These are phyloP conservation scores for Litoditis marina DNA, from an alignment of 2,888 invertebrate species.

Conservation along the genomic window DNA sequence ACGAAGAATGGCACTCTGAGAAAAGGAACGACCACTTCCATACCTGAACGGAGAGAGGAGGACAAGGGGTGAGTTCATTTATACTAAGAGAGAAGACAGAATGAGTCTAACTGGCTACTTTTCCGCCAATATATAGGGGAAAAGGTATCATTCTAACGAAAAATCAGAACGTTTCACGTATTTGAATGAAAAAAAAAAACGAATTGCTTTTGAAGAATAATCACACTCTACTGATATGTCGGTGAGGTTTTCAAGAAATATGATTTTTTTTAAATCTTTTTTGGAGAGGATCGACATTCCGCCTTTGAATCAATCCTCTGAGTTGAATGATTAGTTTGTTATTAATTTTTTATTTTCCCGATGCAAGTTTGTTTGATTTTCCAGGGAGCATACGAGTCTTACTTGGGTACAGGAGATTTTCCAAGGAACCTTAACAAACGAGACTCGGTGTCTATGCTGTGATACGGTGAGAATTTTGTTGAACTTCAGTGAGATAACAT, in stretches of 20 bases:
- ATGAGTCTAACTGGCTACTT: no score
- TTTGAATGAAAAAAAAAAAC: no score
- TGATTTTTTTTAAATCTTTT: no score
- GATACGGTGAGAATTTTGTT: slow-evolving; percentile 76
- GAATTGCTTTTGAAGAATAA: no score
- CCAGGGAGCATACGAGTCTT: slow-evolving; percentile 68
- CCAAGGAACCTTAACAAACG: slow-evolving; percentile 97
- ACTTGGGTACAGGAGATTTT: slow-evolving; percentile 99
- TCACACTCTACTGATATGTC: no score
- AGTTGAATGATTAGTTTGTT: background rate
- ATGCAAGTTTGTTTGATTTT: background rate
- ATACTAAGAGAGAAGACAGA: background rate
- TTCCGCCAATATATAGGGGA: background rate
- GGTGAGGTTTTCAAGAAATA: no score
- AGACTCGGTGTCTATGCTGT: slow-evolving; percentile 97
- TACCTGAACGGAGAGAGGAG: slow-evolving; percentile 12
- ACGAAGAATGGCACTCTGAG: slow-evolving; percentile 29
- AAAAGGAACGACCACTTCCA: slow-evolving; percentile 26
- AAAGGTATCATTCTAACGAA: no score
- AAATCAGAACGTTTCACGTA: no score
- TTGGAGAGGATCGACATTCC: no score
- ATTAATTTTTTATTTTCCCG: background rate
- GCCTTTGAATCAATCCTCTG: background rate
- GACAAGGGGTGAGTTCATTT: slow-evolving; percentile 3
- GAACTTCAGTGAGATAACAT: no score